Percentiles rank a stretch among this genome's conserved stretches.
Conservation (phyloP, 2,888 invertebrate species). For the Sisyra nigra region DNA sequence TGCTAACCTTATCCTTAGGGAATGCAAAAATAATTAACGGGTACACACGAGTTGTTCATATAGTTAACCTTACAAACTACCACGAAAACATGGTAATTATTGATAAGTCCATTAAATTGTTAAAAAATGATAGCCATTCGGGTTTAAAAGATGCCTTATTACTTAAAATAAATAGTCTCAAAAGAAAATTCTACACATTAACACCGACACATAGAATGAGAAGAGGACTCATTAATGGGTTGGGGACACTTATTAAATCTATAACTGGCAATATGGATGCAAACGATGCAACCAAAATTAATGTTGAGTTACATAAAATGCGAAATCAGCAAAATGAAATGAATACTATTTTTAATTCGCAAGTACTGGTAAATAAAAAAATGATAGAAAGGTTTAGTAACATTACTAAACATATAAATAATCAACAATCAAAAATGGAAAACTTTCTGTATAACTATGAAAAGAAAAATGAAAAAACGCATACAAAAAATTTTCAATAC, state of each 20-base stretch:
- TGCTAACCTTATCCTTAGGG: conserved; percentile 10
- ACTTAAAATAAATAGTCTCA: not conserved
- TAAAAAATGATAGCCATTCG: not conserved
- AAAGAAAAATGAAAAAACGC: not conserved
- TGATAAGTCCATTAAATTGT: not conserved
- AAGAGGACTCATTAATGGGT: conserved; percentile 10
- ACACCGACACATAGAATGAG: conserved; percentile 2
- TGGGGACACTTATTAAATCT: conserved; percentile 10
- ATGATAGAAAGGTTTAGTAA: not conserved
- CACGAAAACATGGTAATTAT: not conserved
- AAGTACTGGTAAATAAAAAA: not conserved
- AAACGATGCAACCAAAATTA: conserved; percentile 5
- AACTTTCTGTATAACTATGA: not conserved
- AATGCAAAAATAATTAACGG: conserved; percentile 8
- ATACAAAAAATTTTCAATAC: not conserved
- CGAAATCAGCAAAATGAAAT: not conserved
- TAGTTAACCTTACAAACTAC: not conserved
- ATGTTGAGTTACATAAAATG: not conserved
- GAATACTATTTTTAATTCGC: not conserved
- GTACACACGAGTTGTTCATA: not conserved
- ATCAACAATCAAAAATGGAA: not conserved
- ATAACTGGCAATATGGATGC: conserved; percentile 10
- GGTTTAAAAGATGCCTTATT: not conserved
- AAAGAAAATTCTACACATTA: not conserved
- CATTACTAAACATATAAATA: not conserved